phyloP scores from a whole-genome alignment of 2,113 vertebrate genomes.

The Pseudolaguvia tuberculata region DNA sequence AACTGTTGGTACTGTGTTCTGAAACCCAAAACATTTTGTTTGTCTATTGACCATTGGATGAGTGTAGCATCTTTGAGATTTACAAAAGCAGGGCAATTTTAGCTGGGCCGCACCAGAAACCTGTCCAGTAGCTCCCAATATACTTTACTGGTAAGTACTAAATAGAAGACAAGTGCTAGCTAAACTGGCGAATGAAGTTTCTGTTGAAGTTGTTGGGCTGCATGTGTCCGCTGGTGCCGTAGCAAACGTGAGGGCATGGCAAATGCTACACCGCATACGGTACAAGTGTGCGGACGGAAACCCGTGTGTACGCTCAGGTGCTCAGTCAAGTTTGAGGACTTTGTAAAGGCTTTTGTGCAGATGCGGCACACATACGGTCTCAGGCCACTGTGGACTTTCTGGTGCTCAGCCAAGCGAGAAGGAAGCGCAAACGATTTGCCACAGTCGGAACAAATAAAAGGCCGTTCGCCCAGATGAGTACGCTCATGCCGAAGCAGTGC shows the following conservation, averaged over 20 bases:
- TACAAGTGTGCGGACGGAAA: constrained; percentile 61
- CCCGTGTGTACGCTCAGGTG: constrained; percentile 69
- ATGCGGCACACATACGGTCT: constrained; percentile 50
- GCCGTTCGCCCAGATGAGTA: constrained; percentile 75
- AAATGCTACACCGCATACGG: constrained; percentile 65
- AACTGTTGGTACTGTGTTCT: not conserved
- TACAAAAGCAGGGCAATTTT: not conserved
- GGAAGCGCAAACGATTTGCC: constrained; percentile 72
- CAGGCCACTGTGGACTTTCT: constrained; percentile 67
- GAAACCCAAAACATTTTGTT: not conserved
- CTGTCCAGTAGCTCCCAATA: not conserved
- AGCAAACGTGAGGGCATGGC: constrained; percentile 64
- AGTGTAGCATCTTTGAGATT: not conserved
- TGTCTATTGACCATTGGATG: not conserved
- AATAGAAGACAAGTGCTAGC: not conserved
- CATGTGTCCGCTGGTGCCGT: constrained; percentile 62
- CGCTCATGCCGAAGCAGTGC: constrained; percentile 77
- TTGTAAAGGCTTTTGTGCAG: constrained; percentile 68
- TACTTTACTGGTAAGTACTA: not conserved
- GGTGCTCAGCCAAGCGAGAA: constrained; percentile 77
- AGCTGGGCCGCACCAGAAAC: not conserved
- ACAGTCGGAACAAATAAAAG: constrained; percentile 72
- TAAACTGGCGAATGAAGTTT: constrained; percentile 49
- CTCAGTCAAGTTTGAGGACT: constrained; percentile 67
- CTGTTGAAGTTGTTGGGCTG: constrained; percentile 51